phyloP scores from a whole-genome alignment of 2,888 invertebrate genomes.

The Philereme transversata region DNA sequence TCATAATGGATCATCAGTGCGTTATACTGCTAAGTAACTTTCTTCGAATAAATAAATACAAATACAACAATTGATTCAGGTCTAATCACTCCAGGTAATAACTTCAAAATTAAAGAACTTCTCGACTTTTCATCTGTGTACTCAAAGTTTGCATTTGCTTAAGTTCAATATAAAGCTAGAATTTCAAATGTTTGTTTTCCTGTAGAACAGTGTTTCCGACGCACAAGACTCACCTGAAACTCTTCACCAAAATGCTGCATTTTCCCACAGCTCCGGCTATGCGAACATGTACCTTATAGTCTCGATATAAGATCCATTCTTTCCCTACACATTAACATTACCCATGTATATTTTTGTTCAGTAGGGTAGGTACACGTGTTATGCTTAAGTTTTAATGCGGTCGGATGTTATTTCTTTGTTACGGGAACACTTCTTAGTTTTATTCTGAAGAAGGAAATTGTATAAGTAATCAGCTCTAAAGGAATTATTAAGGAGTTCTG shows the following conservation, averaged over 20 bases:
- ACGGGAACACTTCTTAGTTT: conserved; percentile 51
- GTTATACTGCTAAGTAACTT: too few species aligned
- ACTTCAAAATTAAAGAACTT: too few species aligned
- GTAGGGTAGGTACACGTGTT: conserved; percentile 44
- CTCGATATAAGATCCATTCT: conserved; percentile 18
- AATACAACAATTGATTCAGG: too few species aligned
- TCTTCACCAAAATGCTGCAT: conserved; percentile 41
- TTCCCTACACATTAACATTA: conserved; percentile 5
- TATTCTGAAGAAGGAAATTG: conserved; percentile 29
- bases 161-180: too few species aligned
- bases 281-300: conserved; percentile 34
- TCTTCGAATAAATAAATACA: too few species aligned
- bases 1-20: too few species aligned
- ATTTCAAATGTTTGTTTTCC: conserved; percentile 6
- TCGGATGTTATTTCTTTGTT: conserved; percentile 59
- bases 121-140: too few species aligned
- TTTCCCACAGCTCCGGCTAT: conserved; percentile 30
- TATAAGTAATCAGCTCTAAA: conserved; percentile 33
- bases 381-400: conserved; percentile 57
- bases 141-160: too few species aligned
- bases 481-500: background rate
- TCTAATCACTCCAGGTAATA: too few species aligned
- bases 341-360: conserved; percentile 25
- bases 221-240: conserved; percentile 45
- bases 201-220: conserved; percentile 39